Percentiles rank a stretch among this genome's conserved stretches.
phyloP scores from a whole-genome alignment of 64 coral and sea anemone species.

The Acropora yongei region DNA sequence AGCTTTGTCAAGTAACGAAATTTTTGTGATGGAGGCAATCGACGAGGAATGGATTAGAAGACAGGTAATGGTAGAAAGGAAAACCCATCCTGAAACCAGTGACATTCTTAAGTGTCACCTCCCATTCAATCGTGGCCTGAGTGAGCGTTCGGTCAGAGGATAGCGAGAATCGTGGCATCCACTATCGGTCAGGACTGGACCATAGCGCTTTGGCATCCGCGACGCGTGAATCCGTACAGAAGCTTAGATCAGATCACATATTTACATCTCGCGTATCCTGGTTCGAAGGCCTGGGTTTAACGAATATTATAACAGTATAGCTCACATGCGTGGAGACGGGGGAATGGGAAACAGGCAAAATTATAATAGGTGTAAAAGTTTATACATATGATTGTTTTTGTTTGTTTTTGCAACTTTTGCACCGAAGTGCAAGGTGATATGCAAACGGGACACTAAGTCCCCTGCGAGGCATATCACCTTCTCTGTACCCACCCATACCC shows the following conservation, averaged over 20 bases:
- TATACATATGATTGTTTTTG: no score
- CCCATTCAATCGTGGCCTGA: not conserved
- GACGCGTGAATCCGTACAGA: not conserved
- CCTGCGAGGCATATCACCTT: no score
- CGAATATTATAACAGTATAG: no score
- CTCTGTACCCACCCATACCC: no score
- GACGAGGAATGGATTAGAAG: not conserved
- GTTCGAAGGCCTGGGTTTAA: no score
- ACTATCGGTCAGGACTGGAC: slow-evolving; percentile 23
- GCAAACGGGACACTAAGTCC: no score
- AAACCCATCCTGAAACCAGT: slow-evolving; percentile 50
- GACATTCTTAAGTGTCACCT: slow-evolving; percentile 27
- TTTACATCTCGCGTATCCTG: not conserved
- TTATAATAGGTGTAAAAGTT: no score
- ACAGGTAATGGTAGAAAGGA: not conserved
- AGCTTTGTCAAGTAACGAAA: not conserved
- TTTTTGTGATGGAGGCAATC: not conserved
- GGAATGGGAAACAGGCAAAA: no score
- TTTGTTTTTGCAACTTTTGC: no score
- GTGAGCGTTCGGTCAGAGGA: slow-evolving; percentile 54
- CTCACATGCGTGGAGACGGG: no score
- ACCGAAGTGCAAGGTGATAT: no score
- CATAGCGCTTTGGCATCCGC: not conserved
- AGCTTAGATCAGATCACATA: not conserved
- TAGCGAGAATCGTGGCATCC: slow-evolving; percentile 39